These are phyloP conservation scores for Bryconaethiops microstoma DNA, from an alignment of 2,797 vertebrate species.

Conservation along the genomic window DNA sequence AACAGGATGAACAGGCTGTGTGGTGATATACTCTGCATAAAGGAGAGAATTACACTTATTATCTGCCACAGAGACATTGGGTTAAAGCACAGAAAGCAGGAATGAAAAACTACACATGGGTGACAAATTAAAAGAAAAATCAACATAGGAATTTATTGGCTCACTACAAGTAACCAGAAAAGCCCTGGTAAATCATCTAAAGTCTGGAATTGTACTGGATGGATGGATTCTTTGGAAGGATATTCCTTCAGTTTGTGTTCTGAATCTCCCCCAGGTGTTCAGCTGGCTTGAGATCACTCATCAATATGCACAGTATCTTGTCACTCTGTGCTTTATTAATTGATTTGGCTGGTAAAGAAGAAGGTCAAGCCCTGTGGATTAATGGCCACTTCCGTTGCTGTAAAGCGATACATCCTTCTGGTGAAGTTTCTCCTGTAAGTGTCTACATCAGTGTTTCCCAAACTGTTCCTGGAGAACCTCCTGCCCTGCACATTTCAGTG, in stretches of 20 bases:
- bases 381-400: too few species aligned
- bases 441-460: too few species aligned
- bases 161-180: background rate
- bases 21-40: slow-evolving; percentile 82
- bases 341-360: too few species aligned
- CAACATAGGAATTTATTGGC: background rate
- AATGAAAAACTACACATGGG: background rate
- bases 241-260: background rate
- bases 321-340: too few species aligned
- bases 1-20: slow-evolving; percentile 88
- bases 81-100: background rate
- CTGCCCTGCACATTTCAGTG: too few species aligned
- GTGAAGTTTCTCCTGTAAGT: too few species aligned
- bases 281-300: too few species aligned
- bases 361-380: too few species aligned
- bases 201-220: background rate
- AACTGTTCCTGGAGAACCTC: too few species aligned
- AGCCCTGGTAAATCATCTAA: background rate
- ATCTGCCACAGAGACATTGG: slow-evolving; percentile 12
- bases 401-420: too few species aligned
- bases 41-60: slow-evolving; percentile 34
- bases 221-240: background rate
- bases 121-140: background rate
- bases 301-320: too few species aligned
- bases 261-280: too few species aligned